A percentile compares a stretch with the other conserved stretches of the same genome.
phyloP scores from a whole-genome alignment of 2,113 vertebrate genomes.

The Cyrtonyx montezumae region DNA sequence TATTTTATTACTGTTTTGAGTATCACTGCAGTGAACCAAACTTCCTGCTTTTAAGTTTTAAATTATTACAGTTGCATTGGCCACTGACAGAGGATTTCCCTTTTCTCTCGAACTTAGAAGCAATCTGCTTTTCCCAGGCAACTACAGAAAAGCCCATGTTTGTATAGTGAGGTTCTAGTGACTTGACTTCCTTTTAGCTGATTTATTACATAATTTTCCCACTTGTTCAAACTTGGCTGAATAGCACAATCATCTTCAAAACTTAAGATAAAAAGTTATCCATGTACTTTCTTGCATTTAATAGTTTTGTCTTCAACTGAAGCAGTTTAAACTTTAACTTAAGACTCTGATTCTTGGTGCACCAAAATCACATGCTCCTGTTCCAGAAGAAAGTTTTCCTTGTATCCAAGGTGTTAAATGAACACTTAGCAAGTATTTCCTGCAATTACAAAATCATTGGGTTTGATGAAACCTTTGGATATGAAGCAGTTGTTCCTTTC shows the following conservation, averaged over 20 bases:
- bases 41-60: conserved; percentile 1
- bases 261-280: not conserved
- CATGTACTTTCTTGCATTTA: not conserved
- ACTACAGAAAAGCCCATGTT: not conserved
- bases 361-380: not conserved
- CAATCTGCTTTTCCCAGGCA: not conserved
- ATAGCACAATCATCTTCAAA: not conserved
- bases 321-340: not conserved
- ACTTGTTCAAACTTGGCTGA: not conserved
- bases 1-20: not conserved
- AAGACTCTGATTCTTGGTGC: not conserved
- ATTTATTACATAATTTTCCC: not conserved
- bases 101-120: not conserved
- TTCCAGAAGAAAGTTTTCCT: not conserved
- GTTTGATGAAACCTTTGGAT: not conserved
- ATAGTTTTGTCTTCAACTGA: not conserved
- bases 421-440: too few species aligned
- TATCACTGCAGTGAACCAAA: not conserved
- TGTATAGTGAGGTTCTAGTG: not conserved
- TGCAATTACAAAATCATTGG: too few species aligned
- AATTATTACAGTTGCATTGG: not conserved
- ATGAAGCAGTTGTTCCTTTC: not conserved
- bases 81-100: not conserved
- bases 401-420: not conserved
- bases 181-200: not conserved